Evolutionary conservation across 1,140 invertebrate species (phyloP).

Genomic region (Drosophila kurseongensis): DNA sequence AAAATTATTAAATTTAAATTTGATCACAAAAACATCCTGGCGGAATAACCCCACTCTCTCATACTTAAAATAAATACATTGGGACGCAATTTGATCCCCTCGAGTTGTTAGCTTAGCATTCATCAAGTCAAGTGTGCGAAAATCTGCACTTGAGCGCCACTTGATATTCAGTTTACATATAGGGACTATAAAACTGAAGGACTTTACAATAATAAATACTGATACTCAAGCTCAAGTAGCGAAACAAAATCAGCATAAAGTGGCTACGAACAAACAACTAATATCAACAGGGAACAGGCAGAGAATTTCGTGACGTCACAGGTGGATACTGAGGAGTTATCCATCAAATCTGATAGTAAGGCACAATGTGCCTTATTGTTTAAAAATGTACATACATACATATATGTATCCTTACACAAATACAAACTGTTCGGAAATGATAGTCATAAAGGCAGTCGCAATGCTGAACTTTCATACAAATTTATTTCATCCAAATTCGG

Average conservation of each 20-base stretch:
- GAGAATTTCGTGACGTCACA: conserved; percentile 19
- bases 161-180: conserved; percentile 54
- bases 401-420: background rate
- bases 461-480: no score
- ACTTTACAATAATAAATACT: conserved; percentile 72
- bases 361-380: background rate
- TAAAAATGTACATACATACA: background rate
- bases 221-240: conserved; percentile 77
- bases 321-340: conserved; percentile 7
- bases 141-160: conserved; percentile 75
- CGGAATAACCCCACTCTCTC: no score
- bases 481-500: no score
- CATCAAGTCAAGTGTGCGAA: conserved; percentile 67
- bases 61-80: no score
- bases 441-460: background rate
- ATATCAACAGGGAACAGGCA: conserved; percentile 37
- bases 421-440: background rate
- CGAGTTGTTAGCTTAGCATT: conserved; percentile 33
- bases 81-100: no score
- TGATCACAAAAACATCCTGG: no score
- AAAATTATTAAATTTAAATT: no score
- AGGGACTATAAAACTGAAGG: conserved; percentile 52
- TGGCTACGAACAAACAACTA: conserved; percentile 69
- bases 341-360: conserved; percentile 6
- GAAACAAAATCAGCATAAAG: conserved; percentile 78